These are phyloP conservation scores for Istiophorus platypterus DNA, from an alignment of 2,113 vertebrate genomes.

Conservation along the genomic window DNA sequence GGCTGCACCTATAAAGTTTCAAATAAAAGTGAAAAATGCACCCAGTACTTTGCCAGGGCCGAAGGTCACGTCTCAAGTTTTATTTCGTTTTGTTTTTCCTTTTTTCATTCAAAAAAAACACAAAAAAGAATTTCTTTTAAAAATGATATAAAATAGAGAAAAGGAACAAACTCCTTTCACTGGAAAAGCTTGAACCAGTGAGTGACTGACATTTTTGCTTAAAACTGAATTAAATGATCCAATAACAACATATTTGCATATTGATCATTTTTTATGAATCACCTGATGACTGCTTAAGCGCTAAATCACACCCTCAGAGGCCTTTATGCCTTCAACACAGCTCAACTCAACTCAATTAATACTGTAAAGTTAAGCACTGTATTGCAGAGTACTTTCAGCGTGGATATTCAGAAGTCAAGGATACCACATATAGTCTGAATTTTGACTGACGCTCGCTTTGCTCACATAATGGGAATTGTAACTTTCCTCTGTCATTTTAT, in stretches of 20 bases:
- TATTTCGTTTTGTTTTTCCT: too few relatives aligned
- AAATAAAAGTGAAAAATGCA: neutral
- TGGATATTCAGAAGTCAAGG: neutral
- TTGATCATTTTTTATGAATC: neutral
- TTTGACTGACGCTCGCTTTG: neutral
- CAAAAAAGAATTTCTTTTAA: too few relatives aligned
- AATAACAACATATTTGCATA: neutral
- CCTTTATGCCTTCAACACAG: neutral
- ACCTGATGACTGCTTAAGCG: neutral
- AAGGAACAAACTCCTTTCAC: neutral
- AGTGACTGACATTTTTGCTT: neutral
- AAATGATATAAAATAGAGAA: too few relatives aligned
- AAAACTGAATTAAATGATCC: too few relatives aligned
- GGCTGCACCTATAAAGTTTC: neutral
- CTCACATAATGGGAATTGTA: constrained; percentile 18
- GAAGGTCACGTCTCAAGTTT: too few relatives aligned
- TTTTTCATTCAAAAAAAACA: too few relatives aligned
- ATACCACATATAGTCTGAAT: neutral
- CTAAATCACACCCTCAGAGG: neutral
- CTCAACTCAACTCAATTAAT: neutral
- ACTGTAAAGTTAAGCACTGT: neutral
- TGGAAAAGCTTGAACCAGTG: neutral
- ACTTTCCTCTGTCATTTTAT: constrained; percentile 14
- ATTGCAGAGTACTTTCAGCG: neutral
- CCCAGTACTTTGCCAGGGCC: neutral